phyloP scores from a whole-genome alignment of 2,113 vertebrate species.

The Albula goreensis region DNA sequence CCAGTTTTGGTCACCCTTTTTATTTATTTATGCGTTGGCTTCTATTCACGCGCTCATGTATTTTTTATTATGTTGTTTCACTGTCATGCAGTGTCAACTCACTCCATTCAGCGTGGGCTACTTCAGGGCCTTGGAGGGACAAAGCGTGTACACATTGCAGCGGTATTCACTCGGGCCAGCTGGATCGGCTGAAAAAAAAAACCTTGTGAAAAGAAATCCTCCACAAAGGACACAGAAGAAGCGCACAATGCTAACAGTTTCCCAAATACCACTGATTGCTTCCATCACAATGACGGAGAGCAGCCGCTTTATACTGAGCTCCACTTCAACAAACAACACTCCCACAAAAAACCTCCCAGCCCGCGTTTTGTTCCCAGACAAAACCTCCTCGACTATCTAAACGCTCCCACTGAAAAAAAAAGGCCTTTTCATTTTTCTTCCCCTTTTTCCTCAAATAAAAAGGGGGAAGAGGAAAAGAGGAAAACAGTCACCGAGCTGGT shows the following conservation, averaged over 20 bases:
- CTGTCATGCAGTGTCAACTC: slow-evolving; percentile 99
- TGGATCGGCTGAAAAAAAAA: slow-evolving; percentile 94
- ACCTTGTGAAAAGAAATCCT: slow-evolving; percentile 97
- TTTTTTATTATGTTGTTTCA: slow-evolving; percentile 99
- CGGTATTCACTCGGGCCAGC: slow-evolving; percentile 99
- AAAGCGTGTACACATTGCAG: slow-evolving; percentile 99
- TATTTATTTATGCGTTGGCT: slow-evolving; percentile 99
- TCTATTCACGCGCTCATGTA: slow-evolving; percentile 99
- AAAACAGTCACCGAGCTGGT: slow-evolving; percentile 81
- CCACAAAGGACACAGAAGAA: slow-evolving; percentile 98
- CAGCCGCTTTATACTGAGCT: slow-evolving; percentile 94
- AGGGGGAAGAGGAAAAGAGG: slow-evolving; percentile 53
- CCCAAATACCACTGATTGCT: slow-evolving; percentile 99
- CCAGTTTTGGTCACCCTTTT: slow-evolving; percentile 99
- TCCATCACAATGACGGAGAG: slow-evolving; percentile 99
- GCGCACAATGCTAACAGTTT: slow-evolving; percentile 99
- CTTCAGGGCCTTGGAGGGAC: slow-evolving; percentile 98
- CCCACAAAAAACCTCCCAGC: slow-evolving; percentile 97
- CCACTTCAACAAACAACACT: slow-evolving; percentile 99
- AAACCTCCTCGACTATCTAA: slow-evolving; percentile 99
- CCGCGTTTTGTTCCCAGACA: slow-evolving; percentile 95
- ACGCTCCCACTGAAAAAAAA: slow-evolving; percentile 90
- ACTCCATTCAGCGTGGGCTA: slow-evolving; percentile 98
- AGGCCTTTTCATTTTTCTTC: slow-evolving; percentile 80
- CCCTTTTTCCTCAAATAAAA: slow-evolving; percentile 59